Evolutionary conservation across 1,140 invertebrate genomes (phyloP), one percentile per base, ranked within the genome.

Genomic region (Stenopsyche tienmushanensis): DNA sequence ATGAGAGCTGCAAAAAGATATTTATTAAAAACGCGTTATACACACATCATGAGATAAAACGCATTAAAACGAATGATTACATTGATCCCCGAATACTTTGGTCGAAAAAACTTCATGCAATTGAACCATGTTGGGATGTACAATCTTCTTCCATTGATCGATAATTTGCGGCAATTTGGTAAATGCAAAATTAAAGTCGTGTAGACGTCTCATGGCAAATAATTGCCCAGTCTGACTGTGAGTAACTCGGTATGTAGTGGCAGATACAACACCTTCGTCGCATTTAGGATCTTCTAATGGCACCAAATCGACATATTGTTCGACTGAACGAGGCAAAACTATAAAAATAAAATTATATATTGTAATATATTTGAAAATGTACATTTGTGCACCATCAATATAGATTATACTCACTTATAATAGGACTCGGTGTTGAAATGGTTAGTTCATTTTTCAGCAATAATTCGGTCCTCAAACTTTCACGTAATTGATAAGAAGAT

Each of bases 41-140:
- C n/a, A n/a, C n/a, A n/a, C n/a, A n/a, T n/a, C n/a, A n/a, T n/a
- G n/a, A n/a, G n/a, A 20, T n/a, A 8, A 45, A n/a, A 45, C 42
- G 18, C 42, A 45, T 7, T 3, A 3, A 5, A 3, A 3, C 42
- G 3, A 8, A 17, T 7, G 42, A 39, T 85, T 80, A 95, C 93
- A 97, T 82, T 93, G 90, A 84, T 98, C 96, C 73, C 92, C 91
- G 81, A 98, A 98, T 34, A 90, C 90, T 81, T 96, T 96, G 29
- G 96, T 97, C 9, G 93, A 94, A 78, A 98, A 98, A 58, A 94
- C 91, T 79, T 97, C 94, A 75, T 91, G 85, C 39, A 98, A 82
- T 69, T 92, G 88, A 42, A 97, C 92, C 65, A 98, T 85, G 83
- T 97, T 97, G 69, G 94, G 91, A 81, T 97, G 95, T 71, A 89